These are phyloP conservation scores for Imbricaverruca yamaguchii DNA, from an alignment of 2,888 invertebrate genomes.

Conservation along the genomic window DNA sequence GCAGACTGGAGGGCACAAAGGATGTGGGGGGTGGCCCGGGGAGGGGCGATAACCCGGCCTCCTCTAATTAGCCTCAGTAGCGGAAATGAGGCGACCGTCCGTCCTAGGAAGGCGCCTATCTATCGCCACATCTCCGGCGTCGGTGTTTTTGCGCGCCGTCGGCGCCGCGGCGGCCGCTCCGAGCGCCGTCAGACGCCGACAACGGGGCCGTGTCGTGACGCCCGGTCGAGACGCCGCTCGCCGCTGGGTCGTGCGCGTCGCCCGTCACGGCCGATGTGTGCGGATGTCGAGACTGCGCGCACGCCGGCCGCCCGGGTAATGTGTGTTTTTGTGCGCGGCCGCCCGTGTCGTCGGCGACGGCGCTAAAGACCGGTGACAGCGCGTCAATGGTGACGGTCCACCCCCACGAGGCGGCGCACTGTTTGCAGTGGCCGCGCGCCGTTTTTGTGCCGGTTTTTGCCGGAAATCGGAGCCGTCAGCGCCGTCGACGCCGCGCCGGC, in stretches of 20 bases:
- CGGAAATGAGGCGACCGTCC: background rate
- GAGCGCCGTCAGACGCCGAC: too few relatives aligned
- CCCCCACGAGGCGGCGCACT: background rate
- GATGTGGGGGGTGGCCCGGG: background rate
- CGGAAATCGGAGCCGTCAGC: background rate
- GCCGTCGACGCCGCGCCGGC: background rate
- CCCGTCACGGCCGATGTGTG: too few relatives aligned
- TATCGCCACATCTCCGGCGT: background rate
- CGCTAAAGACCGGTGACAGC: background rate
- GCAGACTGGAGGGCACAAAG: background rate
- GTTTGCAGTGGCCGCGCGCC: background rate
- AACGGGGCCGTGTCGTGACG: too few relatives aligned
- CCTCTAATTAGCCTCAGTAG: background rate
- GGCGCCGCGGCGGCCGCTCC: too few relatives aligned
- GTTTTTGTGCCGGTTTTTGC: background rate
- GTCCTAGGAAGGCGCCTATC: background rate
- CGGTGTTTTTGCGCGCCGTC: background rate
- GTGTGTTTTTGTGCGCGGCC: background rate
- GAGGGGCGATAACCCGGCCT: background rate
- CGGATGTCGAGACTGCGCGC: too few relatives aligned
- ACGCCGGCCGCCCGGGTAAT: too few relatives aligned
- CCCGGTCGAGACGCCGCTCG: background rate
- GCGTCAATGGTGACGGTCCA: background rate
- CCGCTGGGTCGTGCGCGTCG: background rate
- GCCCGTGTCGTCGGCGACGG: background rate